Base-by-base conservation (phyloP, 2,113 vertebrate species). In the Heterotis niloticus region DNA sequence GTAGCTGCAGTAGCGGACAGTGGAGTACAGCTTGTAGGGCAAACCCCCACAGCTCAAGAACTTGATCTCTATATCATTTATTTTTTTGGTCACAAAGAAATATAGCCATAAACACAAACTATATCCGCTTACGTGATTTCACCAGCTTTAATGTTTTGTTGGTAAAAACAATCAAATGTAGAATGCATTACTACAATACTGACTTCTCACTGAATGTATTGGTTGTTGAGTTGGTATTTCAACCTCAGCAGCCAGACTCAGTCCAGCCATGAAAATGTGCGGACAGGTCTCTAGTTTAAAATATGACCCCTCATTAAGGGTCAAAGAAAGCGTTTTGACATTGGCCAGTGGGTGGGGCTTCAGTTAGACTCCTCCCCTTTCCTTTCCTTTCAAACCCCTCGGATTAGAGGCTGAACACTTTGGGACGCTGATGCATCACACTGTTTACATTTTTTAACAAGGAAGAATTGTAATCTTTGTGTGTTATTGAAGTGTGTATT, bases 391-490 rank as follows among this genome's bases (percentile, higher is more conserved):
- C 17, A 26, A 7, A 26, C 71, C 28, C 26, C 71, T 23, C 14
- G 54, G 26, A 72, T 52, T 16, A 13, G 24, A 51, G 24, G 57
- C 1, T 5, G 54, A 29, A 26, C 44, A 23, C 67, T 72, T 17
- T 54, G 56, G 86, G 81, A 88, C 74, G 81, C 64, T 82, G 20
- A 80, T 83, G 85, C 86, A 87, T 85, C 87, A 85, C 88, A 23
- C n/a, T 83, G 90, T 92, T 91, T 90, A 89, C 91, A 90, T 86
- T 83, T 88, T 86, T 85, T 70, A 34, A 62, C 28, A 78, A 88
- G 78, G 77, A 83, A 83, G 80, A 84, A 86, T 79, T 88, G 81
- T 85, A 80, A 82, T 82, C 81, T 86, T 86, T 87, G 89, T 90
- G 89, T 86, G 90, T 91, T 92, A 91, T 72, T 29, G 69, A 91